Evolutionary conservation across 2,797 vertebrate species (phyloP).

Genomic region (Darevskia nairensis): DNA sequence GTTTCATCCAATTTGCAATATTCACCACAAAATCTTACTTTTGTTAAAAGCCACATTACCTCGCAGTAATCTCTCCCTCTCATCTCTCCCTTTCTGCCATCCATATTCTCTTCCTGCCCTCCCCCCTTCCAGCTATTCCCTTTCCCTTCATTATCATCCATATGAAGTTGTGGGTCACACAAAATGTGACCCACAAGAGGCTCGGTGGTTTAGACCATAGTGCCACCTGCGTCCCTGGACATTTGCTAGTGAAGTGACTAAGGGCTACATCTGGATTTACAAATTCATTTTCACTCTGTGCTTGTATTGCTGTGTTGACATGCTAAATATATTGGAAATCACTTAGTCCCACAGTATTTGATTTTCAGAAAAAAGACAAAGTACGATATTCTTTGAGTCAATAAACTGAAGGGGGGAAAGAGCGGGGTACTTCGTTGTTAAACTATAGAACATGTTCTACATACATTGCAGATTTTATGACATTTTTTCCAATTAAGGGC

Average conservation of each 20-base stretch:
- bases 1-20: not conserved
- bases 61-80: no score
- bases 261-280: constrained; percentile 80
- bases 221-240: constrained; percentile 45
- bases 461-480: constrained; percentile 81
- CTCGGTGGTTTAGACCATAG: no score
- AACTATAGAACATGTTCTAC: constrained; percentile 80
- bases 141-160: no score
- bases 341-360: constrained; percentile 57
- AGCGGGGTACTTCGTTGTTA: constrained; percentile 77
- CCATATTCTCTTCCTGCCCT: no score
- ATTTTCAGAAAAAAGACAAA: constrained; percentile 77
- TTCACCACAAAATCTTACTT: not conserved
- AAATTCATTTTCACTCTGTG: constrained; percentile 78
- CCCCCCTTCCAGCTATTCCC: no score
- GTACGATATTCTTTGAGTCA: constrained; percentile 76
- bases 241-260: constrained; percentile 66
- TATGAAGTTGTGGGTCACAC: no score
- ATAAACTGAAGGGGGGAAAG: constrained; percentile 59
- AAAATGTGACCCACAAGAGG: no score
- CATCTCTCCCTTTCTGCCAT: no score
- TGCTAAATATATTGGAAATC: constrained; percentile 75
- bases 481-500: constrained; percentile 74
- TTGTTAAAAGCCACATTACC: no score
- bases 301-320: constrained; percentile 78